Percentiles rank a stretch among this genome's conserved stretches.
These are phyloP conservation scores for Neosilurus mollespiculum DNA, from an alignment of 2,797 vertebrate genomes.

Conservation along the genomic window DNA sequence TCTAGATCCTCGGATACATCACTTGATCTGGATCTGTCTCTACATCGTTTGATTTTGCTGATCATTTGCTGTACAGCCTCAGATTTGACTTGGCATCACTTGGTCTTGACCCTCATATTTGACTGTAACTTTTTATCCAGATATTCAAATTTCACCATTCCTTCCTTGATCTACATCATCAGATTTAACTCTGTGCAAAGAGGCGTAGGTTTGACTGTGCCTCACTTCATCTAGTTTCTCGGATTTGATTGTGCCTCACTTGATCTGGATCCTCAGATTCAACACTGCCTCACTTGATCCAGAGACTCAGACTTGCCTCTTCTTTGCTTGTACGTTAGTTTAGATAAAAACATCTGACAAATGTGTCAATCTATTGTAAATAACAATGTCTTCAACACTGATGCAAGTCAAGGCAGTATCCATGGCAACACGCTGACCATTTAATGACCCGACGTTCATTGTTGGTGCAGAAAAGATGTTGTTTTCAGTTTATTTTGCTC, in stretches of 20 bases:
- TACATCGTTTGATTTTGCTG: too few species aligned
- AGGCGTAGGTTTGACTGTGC: neutral
- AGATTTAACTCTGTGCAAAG: neutral
- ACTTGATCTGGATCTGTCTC: neutral
- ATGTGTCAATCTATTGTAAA: neutral
- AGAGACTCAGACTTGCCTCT: neutral
- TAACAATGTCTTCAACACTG: neutral
- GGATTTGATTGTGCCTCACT: neutral
- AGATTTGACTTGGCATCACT: neutral
- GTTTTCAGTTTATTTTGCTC: conserved; percentile 10
- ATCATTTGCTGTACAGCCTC: neutral
- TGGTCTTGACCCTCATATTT: neutral
- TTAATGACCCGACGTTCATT: neutral
- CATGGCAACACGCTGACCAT: conserved; percentile 1
- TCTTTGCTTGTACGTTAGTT: neutral
- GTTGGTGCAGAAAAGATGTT: conserved; percentile 12
- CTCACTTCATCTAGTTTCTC: neutral
- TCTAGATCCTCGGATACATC: neutral
- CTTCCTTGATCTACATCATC: neutral
- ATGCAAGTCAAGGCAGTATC: conserved; percentile 2
- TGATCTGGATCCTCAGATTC: neutral
- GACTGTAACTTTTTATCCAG: neutral
- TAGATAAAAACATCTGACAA: conserved; percentile 4
- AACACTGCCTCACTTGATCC: neutral
- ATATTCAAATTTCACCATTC: neutral